These are phyloP conservation scores for human (Homo sapiens) DNA, from an alignment of 2,113 vertebrate genomes.

Conservation along the genomic window DNA sequence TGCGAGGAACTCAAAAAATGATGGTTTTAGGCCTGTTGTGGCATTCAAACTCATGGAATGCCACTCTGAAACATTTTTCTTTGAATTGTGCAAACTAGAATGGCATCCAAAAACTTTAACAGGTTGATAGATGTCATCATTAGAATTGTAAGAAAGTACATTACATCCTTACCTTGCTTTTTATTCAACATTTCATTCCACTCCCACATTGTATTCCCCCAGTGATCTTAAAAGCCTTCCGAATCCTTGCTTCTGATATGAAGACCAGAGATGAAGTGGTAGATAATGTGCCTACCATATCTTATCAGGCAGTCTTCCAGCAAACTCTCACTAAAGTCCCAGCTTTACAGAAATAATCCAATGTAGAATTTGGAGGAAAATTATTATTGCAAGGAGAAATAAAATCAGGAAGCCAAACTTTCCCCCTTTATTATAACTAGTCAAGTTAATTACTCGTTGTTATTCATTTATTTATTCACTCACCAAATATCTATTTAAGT, in stretches of 20 bases:
- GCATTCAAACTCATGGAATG: background rate
- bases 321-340: background rate
- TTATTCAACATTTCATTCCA: constrained; percentile 34
- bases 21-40: background rate
- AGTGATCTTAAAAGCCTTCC: constrained; percentile 59
- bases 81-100: background rate
- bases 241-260: constrained; percentile 34
- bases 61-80: background rate
- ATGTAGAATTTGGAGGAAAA: background rate
- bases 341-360: background rate
- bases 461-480: background rate
- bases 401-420: background rate
- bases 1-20: background rate
- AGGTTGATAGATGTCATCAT: background rate
- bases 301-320: constrained; percentile 64
- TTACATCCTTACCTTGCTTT: constrained; percentile 31
- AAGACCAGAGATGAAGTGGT: constrained; percentile 57
- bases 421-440: background rate
- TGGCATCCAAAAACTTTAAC: background rate
- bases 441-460: background rate
- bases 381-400: background rate
- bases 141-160: constrained; percentile 8
- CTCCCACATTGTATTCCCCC: background rate
- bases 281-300: constrained; percentile 50
- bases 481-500: background rate